phyloP scores from a whole-genome alignment of 2,888 invertebrate genomes.

The Aporophyla lueneburgensis region DNA sequence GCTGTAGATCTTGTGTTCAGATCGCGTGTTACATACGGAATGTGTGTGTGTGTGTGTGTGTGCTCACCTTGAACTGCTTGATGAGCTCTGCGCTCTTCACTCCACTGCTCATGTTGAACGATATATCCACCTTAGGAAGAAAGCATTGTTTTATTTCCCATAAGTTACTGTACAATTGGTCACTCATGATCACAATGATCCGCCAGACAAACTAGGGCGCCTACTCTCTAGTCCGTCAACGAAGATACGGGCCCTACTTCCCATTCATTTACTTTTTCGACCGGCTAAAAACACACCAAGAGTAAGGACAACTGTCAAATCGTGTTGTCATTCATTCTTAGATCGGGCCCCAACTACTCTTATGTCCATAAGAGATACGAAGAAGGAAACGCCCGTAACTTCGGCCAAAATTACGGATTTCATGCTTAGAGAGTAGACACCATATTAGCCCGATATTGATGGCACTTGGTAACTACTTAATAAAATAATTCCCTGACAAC shows the following conservation, averaged over 20 bases:
- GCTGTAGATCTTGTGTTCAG: background rate
- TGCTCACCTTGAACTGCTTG: slow-evolving; percentile 94
- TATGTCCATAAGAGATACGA: too few relatives aligned
- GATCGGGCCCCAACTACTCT: too few relatives aligned
- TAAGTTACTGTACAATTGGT: background rate
- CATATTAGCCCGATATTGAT: background rate
- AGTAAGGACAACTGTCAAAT: too few relatives aligned
- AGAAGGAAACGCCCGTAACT: too few relatives aligned
- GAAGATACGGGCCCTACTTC: too few relatives aligned
- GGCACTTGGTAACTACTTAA: background rate
- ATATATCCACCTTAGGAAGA: slow-evolving; percentile 95
- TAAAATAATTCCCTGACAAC: too few relatives aligned
- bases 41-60: background rate
- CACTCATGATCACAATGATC: background rate
- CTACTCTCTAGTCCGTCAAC: too few relatives aligned
- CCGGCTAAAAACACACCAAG: too few relatives aligned
- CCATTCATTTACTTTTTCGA: too few relatives aligned
- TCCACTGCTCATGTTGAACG: slow-evolving; percentile 99
- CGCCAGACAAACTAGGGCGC: background rate
- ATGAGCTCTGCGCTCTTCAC: slow-evolving; percentile 99
- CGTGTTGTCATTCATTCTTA: too few relatives aligned
- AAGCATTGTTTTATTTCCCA: background rate
- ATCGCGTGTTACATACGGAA: background rate
- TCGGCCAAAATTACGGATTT: too few relatives aligned
- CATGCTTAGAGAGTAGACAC: too few relatives aligned